These are phyloP conservation scores for Siniperca obscura DNA, from an alignment of 2,797 vertebrate species.

Conservation along the genomic window DNA sequence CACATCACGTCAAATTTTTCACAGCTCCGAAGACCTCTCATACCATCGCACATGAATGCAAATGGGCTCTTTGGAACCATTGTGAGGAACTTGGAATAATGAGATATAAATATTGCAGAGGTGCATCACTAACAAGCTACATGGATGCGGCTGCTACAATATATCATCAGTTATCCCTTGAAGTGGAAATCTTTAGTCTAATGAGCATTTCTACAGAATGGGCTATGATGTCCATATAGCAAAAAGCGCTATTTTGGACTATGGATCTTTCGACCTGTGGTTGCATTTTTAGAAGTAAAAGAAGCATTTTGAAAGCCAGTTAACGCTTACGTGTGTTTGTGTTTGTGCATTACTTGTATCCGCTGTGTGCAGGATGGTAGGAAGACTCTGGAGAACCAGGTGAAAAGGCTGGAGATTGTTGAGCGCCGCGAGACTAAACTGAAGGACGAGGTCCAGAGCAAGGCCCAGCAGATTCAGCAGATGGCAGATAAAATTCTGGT, in stretches of 20 bases:
- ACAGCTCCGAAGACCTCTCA: conserved; percentile 24
- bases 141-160: conserved; percentile 6
- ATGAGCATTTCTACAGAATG: conserved; percentile 22
- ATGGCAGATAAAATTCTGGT: conserved; percentile 99
- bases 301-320: background rate
- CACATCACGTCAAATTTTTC: conserved; percentile 12
- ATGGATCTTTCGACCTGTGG: background rate
- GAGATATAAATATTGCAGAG: conserved; percentile 32
- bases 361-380: conserved; percentile 90
- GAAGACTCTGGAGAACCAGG: conserved; percentile 98
- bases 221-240: background rate
- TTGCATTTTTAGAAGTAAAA: background rate
- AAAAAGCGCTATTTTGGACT: background rate
- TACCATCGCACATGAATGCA: conserved; percentile 25
- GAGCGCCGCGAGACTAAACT: conserved; percentile 97
- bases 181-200: conserved; percentile 33
- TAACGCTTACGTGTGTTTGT: conserved; percentile 2
- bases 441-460: conserved; percentile 98
- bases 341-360: conserved; percentile 13
- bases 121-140: conserved; percentile 46
- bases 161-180: conserved; percentile 10
- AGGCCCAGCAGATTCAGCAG: conserved; percentile 98
- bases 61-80: conserved; percentile 28
- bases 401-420: conserved; percentile 96
- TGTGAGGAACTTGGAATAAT: conserved; percentile 46